phyloP scores from a whole-genome alignment of 2,113 vertebrate species.

The Chaetodon auriga region DNA sequence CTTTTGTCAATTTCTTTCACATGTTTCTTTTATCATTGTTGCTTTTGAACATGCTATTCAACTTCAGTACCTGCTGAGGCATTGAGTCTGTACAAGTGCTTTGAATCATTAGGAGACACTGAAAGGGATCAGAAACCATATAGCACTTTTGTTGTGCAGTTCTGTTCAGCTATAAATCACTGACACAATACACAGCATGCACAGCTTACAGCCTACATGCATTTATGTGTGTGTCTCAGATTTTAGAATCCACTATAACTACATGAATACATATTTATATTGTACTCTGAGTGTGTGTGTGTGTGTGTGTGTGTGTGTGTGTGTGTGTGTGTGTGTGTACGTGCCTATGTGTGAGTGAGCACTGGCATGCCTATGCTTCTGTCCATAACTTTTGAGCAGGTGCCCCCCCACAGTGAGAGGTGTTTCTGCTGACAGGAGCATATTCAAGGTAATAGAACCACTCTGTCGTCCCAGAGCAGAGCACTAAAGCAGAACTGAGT shows the following conservation, averaged over 20 bases:
- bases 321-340: background rate
- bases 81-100: background rate
- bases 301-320: slow-evolving; percentile 12
- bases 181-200: background rate
- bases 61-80: background rate
- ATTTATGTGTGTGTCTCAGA: background rate
- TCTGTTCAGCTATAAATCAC: background rate
- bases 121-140: slow-evolving; percentile 12
- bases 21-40: background rate
- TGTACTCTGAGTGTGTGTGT: background rate
- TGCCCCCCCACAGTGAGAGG: slow-evolving; percentile 53
- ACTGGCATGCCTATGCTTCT: background rate
- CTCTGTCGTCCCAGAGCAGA: slow-evolving; percentile 72
- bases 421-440: slow-evolving; percentile 83
- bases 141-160: background rate
- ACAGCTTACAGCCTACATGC: background rate
- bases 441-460: slow-evolving; percentile 83
- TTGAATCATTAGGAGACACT: slow-evolving; percentile 16
- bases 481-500: slow-evolving; percentile 81
- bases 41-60: background rate
- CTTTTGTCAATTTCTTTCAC: slow-evolving; percentile 2
- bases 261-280: background rate
- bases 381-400: slow-evolving; percentile 52
- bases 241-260: background rate
- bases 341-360: slow-evolving; percentile 23